Percentiles rank a stretch among this genome's conserved stretches.
Conservation (phyloP, 2,797 vertebrate species). For the Enteromius unitaeniatus region DNA sequence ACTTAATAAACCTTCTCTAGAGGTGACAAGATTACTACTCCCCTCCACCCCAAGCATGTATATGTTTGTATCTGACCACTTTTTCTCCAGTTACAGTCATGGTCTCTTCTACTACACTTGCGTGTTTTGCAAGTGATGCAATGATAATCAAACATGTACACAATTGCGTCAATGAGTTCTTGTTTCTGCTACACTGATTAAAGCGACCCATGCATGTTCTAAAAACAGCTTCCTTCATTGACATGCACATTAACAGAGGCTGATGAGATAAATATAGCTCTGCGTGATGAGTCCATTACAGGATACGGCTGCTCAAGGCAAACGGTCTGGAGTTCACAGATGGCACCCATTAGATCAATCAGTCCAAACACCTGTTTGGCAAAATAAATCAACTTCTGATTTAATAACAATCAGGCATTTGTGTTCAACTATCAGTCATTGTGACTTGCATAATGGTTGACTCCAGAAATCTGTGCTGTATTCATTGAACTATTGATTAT, state of each 20-base stretch:
- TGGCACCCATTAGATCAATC: slow-evolving; percentile 5
- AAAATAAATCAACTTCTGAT: neutral
- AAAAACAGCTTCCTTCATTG: slow-evolving; percentile 44
- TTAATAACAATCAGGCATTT: neutral
- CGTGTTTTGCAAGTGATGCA: slow-evolving; percentile 30
- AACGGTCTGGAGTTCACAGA: slow-evolving; percentile 17
- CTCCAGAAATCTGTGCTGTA: neutral
- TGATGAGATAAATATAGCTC: slow-evolving; percentile 41
- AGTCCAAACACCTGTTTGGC: slow-evolving; percentile 28
- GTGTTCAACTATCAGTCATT: neutral
- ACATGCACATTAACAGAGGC: slow-evolving; percentile 36
- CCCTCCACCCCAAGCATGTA: too few species aligned
- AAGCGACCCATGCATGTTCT: slow-evolving; percentile 44
- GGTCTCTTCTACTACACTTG: neutral
- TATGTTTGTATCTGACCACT: neutral
- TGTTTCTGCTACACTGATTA: slow-evolving; percentile 60
- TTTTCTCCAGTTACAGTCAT: neutral
- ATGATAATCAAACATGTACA: slow-evolving; percentile 53
- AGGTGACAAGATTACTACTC: too few species aligned
- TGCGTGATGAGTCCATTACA: slow-evolving; percentile 23
- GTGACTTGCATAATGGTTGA: neutral
- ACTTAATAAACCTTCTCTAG: neutral
- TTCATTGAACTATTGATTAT: slow-evolving; percentile 4
- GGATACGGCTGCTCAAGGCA: slow-evolving; percentile 1
- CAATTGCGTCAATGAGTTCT: slow-evolving; percentile 38